phyloP scores from a whole-genome alignment of 2,113 vertebrate genomes.

The Poeciliopsis turrubarensis region DNA sequence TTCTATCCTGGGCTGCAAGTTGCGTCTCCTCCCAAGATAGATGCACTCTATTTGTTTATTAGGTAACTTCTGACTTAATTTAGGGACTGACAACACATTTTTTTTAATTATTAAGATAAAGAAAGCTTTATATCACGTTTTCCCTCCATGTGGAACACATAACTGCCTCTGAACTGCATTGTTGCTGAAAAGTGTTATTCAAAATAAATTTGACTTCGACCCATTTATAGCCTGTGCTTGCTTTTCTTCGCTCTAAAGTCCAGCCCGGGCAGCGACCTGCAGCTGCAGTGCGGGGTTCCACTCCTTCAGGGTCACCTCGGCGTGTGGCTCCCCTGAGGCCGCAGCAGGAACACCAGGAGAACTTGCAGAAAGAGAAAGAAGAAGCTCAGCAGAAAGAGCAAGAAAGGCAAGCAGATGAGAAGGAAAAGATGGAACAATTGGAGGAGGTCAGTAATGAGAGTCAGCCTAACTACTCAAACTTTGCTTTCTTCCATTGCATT shows the following conservation, averaged over 20 bases:
- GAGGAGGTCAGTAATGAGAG: slow-evolving; percentile 61
- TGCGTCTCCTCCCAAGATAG: background rate
- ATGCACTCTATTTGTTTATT: no score
- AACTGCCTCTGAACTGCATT: no score
- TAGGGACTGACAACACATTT: no score
- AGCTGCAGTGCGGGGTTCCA: slow-evolving; percentile 57
- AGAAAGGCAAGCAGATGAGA: slow-evolving; percentile 56
- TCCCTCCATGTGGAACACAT: no score
- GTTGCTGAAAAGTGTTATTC: no score
- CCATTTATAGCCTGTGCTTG: background rate
- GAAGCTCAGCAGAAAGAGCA: slow-evolving; percentile 73
- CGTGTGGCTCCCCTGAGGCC: slow-evolving; percentile 56
- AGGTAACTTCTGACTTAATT: no score
- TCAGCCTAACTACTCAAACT: background rate
- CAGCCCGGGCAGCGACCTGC: slow-evolving; percentile 68
- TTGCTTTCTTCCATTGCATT: background rate
- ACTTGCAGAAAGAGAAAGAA: slow-evolving; percentile 72
- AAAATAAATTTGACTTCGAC: no score
- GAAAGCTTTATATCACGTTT: no score
- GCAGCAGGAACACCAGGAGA: slow-evolving; percentile 74
- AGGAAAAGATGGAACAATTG: slow-evolving; percentile 52
- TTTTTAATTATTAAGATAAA: no score
- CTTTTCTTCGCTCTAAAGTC: slow-evolving; percentile 50
- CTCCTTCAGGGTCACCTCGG: slow-evolving; percentile 61
- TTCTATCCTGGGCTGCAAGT: background rate